Percentiles rank a stretch among this genome's conserved stretches.
phyloP scores from a whole-genome alignment of 2,888 invertebrate genomes.

The Lamellibrachia columna region DNA sequence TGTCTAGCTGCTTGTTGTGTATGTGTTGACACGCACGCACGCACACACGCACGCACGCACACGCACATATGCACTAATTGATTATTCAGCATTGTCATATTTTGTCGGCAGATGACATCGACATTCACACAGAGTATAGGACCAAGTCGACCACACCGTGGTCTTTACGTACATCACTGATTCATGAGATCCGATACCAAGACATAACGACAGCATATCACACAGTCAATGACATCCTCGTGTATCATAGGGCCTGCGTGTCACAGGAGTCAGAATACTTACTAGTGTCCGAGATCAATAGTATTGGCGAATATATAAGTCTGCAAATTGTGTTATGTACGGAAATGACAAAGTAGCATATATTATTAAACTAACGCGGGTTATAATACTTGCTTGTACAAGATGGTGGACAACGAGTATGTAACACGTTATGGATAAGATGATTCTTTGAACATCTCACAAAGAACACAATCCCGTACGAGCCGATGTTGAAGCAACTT shows the following conservation, averaged over 20 bases:
- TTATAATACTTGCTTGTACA: not conserved
- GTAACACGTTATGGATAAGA: too few relatives aligned
- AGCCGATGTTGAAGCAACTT: too few relatives aligned
- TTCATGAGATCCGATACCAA: not conserved
- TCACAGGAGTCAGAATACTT: not conserved
- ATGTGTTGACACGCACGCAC: too few relatives aligned
- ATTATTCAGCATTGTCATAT: too few relatives aligned
- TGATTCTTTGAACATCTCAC: not conserved
- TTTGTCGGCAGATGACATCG: not conserved
- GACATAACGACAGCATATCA: not conserved
- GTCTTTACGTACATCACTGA: too few relatives aligned
- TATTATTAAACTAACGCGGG: not conserved
- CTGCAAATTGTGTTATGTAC: not conserved
- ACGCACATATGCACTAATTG: too few relatives aligned
- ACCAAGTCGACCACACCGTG: not conserved
- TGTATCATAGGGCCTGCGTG: not conserved
- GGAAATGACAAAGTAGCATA: not conserved
- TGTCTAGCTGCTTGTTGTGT: too few relatives aligned
- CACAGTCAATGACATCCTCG: not conserved
- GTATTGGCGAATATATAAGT: not conserved
- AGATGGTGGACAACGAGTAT: not conserved
- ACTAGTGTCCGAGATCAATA: not conserved
- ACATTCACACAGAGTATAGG: not conserved
- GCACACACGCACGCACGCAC: too few relatives aligned
- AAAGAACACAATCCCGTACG: not conserved